Percentiles rank a stretch among this genome's conserved stretches.
These are phyloP conservation scores for Drosophila pseudotakahashii DNA, from an alignment of 2,888 invertebrate genomes.

Conservation along the genomic window DNA sequence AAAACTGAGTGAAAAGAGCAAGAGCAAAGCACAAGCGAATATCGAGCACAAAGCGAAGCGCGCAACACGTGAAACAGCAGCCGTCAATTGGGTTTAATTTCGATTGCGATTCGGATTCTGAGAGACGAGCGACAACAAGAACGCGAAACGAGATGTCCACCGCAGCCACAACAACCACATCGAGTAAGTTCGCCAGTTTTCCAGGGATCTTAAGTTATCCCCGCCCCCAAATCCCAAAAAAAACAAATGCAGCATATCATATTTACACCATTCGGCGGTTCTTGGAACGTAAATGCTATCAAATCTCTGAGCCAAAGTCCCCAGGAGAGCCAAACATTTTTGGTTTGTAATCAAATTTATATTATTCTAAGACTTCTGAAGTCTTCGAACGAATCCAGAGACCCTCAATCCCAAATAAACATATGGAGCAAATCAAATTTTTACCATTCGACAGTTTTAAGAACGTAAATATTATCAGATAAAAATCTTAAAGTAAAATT, in stretches of 20 bases:
- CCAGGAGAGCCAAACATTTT: no score
- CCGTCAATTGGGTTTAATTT: slow-evolving; percentile 47
- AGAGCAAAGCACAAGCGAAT: slow-evolving; percentile 38
- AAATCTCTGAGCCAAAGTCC: no score
- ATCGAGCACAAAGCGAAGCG: slow-evolving; percentile 50
- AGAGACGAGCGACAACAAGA: background rate
- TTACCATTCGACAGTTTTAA: no score
- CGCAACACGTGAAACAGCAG: slow-evolving; percentile 65
- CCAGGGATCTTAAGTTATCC: no score
- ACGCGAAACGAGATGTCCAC: slow-evolving; percentile 47
- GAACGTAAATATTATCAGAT: no score
- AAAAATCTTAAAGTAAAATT: no score
- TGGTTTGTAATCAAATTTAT: background rate
- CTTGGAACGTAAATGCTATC: no score
- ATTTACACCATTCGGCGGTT: background rate
- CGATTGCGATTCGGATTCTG: slow-evolving; percentile 2
- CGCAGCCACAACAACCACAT: slow-evolving; percentile 52
- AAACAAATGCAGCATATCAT: background rate
- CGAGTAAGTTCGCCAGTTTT: slow-evolving; percentile 56
- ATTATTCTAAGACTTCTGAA: background rate
- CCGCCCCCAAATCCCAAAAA: background rate
- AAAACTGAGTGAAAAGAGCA: slow-evolving; percentile 2
- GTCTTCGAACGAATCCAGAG: no score
- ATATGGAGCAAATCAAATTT: no score
- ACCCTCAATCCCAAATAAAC: no score